These are phyloP conservation scores for Ataeniobius toweri DNA, from an alignment of 2,797 vertebrate genomes.

Conservation along the genomic window DNA sequence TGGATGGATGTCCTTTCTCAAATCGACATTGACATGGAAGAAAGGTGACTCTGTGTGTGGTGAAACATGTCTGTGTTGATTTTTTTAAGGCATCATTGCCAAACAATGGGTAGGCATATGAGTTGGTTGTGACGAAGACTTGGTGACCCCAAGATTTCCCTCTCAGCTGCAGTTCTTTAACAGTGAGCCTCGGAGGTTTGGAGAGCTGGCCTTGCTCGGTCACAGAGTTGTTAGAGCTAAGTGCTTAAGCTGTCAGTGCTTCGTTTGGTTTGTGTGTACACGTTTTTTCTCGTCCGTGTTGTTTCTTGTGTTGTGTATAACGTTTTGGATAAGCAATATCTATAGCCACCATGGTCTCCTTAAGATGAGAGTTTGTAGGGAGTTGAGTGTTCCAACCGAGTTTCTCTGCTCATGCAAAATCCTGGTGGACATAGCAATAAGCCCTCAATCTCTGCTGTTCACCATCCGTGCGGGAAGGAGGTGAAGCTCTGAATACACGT, in stretches of 20 bases:
- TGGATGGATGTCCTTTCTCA: background rate
- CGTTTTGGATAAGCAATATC: background rate
- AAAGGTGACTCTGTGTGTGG: background rate
- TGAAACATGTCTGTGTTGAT: background rate
- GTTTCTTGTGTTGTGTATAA: background rate
- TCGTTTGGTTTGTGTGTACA: background rate
- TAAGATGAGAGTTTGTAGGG: background rate
- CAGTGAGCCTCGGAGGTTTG: background rate
- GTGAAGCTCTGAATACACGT: background rate
- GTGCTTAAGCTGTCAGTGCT: background rate
- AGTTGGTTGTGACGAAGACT: background rate
- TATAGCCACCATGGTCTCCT: too few species aligned
- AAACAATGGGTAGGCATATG: background rate
- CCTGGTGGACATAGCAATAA: background rate
- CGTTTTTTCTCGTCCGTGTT: background rate
- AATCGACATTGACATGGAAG: background rate
- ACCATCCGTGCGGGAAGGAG: background rate
- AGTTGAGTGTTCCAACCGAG: background rate
- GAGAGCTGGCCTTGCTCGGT: background rate
- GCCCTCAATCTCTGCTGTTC: background rate
- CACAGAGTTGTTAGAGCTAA: too few species aligned
- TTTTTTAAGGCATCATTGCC: background rate
- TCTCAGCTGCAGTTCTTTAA: background rate
- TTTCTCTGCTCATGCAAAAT: background rate
- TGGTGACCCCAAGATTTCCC: background rate